These are phyloP conservation scores for Tamandua tetradactyla DNA, from an alignment of 2,797 vertebrate genomes.

Conservation along the genomic window DNA sequence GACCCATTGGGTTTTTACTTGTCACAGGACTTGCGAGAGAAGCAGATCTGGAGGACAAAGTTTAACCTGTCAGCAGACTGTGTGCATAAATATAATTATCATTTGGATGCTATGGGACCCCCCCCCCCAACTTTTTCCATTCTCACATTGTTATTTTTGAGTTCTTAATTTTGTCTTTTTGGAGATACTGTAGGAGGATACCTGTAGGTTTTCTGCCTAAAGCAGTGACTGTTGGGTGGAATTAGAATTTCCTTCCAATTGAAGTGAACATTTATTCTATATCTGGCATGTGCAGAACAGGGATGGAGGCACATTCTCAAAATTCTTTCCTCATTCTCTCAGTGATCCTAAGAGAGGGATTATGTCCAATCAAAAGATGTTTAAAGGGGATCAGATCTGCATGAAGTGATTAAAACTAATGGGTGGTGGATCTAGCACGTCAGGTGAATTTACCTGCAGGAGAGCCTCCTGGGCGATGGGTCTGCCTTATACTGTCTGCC, in stretches of 20 bases:
- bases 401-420: background rate
- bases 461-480: background rate
- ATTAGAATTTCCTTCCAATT: slow-evolving; percentile 24
- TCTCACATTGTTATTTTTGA: background rate
- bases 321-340: slow-evolving; percentile 46
- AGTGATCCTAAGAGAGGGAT: slow-evolving; percentile 56
- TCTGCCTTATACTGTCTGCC: background rate
- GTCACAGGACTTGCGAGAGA: background rate
- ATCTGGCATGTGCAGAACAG: background rate
- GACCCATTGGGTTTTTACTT: background rate
- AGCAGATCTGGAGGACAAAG: background rate
- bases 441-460: background rate
- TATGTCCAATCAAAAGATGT: slow-evolving; percentile 61
- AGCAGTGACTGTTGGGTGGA: slow-evolving; percentile 36
- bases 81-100: background rate
- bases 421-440: slow-evolving; percentile 14
- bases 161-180: slow-evolving; percentile 50
- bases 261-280: slow-evolving; percentile 42
- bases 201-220: background rate
- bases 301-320: slow-evolving; percentile 44
- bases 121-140: background rate
- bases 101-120: background rate
- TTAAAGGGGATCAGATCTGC: slow-evolving; percentile 56
- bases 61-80: background rate
- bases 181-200: slow-evolving; percentile 28